Evolutionary conservation across 2,797 vertebrate genomes (phyloP), one percentile per base, ranked within the genome.

Genomic region (Anabacerthia variegaticeps): DNA sequence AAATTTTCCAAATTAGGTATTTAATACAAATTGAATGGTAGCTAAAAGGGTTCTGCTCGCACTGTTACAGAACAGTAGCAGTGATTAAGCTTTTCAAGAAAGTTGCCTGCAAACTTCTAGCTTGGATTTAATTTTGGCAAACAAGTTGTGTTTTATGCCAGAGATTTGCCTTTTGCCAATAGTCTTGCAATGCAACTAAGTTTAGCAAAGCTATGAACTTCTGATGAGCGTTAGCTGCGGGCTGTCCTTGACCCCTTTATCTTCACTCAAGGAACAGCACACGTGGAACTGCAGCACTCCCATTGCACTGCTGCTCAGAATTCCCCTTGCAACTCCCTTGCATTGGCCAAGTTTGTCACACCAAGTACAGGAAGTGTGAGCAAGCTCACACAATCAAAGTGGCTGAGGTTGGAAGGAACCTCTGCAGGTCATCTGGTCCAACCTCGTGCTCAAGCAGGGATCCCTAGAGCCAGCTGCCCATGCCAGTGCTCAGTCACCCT

Each of bases 231-330:
- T 73, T 43, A 56, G 37, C 11, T 14, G 9, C 2, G 22, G n/a
- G 12, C 14, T 72, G 59, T 41, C 39, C 49, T 19, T n/a, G 34
- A 44, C n/a, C 22, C 4, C 49, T 5, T 13, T 7, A 49, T 27
- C 23, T 78, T 74, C 18, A 4, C 44, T 58, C 34, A 36, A 17
- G 9, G 26, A 49, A 27, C 10, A 61, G 37, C 4, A 9, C 21
- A 18, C 11, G 27, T 61, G 27, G 18, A 68, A 16, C 30, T 14
- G 39, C 83, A 61, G 63, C 8, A 9, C 26, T 58, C 28, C n/a
- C 0, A 0, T 11, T 24, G 24, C 68, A 49, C 43, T 4, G 56
- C 32, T 36, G 55, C 41, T 16, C 39, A 30, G 39, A 32, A 30
- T 37, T 68, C 37, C 32, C 52, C 71, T 10, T 49, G 58, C 56